A percentile compares a stretch with the other conserved stretches of the same genome.
Evolutionary conservation across 2,797 vertebrate genomes (phyloP).

Genomic region (Setipinna tenuifilis): DNA sequence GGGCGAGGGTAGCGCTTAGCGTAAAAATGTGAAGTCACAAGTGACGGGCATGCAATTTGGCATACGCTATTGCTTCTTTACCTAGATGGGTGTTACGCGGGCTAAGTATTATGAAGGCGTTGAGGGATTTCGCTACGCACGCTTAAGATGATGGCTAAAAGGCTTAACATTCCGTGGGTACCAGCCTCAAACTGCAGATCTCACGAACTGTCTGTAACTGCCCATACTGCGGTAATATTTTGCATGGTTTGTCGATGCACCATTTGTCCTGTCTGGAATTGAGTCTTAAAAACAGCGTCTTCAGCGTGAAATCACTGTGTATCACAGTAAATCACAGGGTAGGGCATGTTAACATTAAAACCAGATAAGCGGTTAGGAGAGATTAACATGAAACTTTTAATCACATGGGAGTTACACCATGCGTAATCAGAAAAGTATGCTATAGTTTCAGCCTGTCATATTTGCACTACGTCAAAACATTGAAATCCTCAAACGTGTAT

Average conservation of each 20-base stretch:
- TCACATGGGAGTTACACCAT: neutral
- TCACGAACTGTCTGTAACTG: constrained; percentile 32
- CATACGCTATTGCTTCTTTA: neutral
- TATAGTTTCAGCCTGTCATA: too few relatives aligned
- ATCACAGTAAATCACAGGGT: too few relatives aligned
- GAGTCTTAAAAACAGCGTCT: neutral
- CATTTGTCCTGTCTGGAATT: neutral
- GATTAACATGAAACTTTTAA: neutral
- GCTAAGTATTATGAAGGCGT: constrained; percentile 28
- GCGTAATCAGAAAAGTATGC: neutral
- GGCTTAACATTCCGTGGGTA: constrained; percentile 45
- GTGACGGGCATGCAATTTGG: constrained; percentile 5
- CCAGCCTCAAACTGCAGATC: constrained; percentile 25
- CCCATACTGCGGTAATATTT: constrained; percentile 15
- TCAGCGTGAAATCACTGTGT: neutral
- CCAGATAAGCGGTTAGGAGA: neutral
- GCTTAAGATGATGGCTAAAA: constrained; percentile 21
- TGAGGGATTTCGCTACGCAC: constrained; percentile 29
- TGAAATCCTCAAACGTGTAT: too few relatives aligned
- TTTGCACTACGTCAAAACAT: too few relatives aligned
- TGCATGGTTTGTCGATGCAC: neutral
- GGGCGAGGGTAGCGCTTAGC: neutral
- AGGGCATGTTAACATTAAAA: neutral
- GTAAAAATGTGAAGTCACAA: constrained; percentile 18
- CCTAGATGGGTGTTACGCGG: constrained; percentile 18